Evolutionary conservation across 2,888 invertebrate genomes (phyloP).

Genomic region (Archips crataeganus): DNA sequence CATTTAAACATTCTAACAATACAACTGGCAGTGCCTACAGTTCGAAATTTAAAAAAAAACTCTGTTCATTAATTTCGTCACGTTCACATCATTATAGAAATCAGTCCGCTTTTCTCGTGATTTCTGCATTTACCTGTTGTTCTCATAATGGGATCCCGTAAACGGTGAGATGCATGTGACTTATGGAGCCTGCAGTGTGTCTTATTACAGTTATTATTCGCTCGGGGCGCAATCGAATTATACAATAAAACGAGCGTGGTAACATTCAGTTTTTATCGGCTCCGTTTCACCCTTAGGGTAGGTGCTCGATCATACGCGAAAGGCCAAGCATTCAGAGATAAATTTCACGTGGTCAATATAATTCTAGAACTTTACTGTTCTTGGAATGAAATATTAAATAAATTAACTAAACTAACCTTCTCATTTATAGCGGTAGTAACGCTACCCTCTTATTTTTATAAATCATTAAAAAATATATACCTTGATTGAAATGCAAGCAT

Average conservation of each 20-base stretch:
- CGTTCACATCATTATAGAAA: conserved; percentile 12
- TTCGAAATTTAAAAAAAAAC: not conserved
- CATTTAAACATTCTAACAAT: too few relatives aligned
- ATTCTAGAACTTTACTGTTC: not conserved
- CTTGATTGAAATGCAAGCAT: too few relatives aligned
- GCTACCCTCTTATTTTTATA: too few relatives aligned
- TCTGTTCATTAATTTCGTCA: conserved; percentile 11
- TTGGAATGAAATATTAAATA: not conserved
- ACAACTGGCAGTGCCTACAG: not conserved
- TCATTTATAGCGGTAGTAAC: too few relatives aligned
- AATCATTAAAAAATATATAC: too few relatives aligned
- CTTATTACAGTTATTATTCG: conserved; percentile 79
- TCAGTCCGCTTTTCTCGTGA: conserved; percentile 31
- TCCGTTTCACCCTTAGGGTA: conserved; percentile 53
- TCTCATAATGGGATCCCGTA: conserved; percentile 53
- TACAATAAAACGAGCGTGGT: conserved; percentile 54
- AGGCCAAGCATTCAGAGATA: not conserved
- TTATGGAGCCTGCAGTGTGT: conserved; percentile 65
- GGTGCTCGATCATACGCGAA: conserved; percentile 42
- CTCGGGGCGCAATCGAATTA: conserved; percentile 68
- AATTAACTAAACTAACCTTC: too few relatives aligned
- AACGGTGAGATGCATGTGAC: conserved; percentile 58
- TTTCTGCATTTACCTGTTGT: conserved; percentile 44
- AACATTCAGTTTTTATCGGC: conserved; percentile 53
- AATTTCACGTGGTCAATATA: not conserved